Evolutionary conservation across 2,797 vertebrate genomes (phyloP), one percentile per base, ranked within the genome.

Genomic region (Thalassophryne amazonica): DNA sequence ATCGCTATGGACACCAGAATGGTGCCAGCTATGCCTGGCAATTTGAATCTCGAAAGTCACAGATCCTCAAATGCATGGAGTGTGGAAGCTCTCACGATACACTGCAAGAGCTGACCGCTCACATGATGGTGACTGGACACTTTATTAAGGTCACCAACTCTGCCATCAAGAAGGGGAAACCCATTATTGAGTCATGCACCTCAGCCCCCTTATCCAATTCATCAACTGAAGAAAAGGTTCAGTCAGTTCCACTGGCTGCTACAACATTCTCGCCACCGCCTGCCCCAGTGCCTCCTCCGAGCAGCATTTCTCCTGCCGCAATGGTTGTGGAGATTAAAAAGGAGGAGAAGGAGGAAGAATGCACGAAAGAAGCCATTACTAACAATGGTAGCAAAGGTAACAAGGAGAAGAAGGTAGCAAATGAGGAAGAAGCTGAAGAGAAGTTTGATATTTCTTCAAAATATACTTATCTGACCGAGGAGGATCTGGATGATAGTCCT

Each of bases 91-190:
- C 97, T 0, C 91, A 92, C 43, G 96, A 98, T 54, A 98, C 97
- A 0, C 83, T 99, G 65, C 97, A 99, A 79, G 96, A 99, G 59
- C 91, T 99, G 61, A 99, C 97, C 0, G 95, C 96, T 66, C 97
- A 99, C 83, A 99, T 99, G 97, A 99, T 99, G 97, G 95, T 98
- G 80, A 99, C 97, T 0, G 97, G 96, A 76, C 97, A 99, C 83
- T 99, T 99, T 76, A 96, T 99, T 68, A 99, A 99, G 86, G 96
- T 99, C 84, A 99, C 97, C 6, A 98, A 95, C 83, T 98, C 96
- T 3, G 97, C 96, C 60, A 97, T 99, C 83, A 99, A 99, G 81
- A 99, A 98, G 87, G 97, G 97, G 20, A 99, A 98, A 58, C 93
- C 95, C 4, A 94, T 97, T 61, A 80, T 98, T 73, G 97, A 99